Evolutionary conservation across 1,140 invertebrate species (phyloP).

Genomic region (Battus philenor): DNA sequence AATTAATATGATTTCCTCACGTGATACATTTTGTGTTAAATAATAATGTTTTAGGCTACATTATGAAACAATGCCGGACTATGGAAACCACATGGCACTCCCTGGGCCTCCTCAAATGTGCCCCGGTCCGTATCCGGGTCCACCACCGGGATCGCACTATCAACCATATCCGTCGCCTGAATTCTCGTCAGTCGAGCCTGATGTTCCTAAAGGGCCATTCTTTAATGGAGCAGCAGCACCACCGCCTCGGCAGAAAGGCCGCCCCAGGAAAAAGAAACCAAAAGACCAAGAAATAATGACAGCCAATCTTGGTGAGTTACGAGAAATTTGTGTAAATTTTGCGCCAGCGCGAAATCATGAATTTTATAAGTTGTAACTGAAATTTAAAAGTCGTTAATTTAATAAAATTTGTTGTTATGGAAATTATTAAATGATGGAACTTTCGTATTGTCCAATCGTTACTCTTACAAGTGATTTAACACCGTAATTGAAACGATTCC

Average conservation of each 20-base stretch:
- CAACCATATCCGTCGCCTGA: slow-evolving; percentile 70
- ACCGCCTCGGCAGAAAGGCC: slow-evolving; percentile 91
- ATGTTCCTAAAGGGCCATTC: slow-evolving; percentile 86
- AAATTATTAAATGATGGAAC: too few species aligned
- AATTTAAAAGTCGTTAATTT: too few species aligned
- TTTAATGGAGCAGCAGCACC: slow-evolving; percentile 73
- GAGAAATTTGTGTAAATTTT: slow-evolving; percentile 8
- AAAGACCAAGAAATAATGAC: slow-evolving; percentile 91
- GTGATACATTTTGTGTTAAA: too few species aligned
- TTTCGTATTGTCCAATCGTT: too few species aligned
- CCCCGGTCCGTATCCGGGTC: slow-evolving; percentile 73
- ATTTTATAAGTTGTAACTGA: too few species aligned
- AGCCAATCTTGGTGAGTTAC: slow-evolving; percentile 85
- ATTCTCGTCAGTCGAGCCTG: slow-evolving; percentile 76
- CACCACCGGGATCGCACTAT: slow-evolving; percentile 75
- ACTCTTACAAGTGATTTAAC: too few species aligned
- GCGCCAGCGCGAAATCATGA: slow-evolving; percentile 26
- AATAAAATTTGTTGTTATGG: too few species aligned
- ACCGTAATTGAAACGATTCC: too few species aligned
- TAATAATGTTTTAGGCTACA: slow-evolving; percentile 84
- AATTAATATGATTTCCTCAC: too few species aligned
- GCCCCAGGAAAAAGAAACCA: slow-evolving; percentile 93
- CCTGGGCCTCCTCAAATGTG: slow-evolving; percentile 80
- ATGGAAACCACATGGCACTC: slow-evolving; percentile 70
- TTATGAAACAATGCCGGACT: slow-evolving; percentile 83